A percentile compares a stretch with the other conserved stretches of the same genome.
Conservation (phyloP, 2,888 invertebrate genomes). For the Drosophila seclusa region DNA sequence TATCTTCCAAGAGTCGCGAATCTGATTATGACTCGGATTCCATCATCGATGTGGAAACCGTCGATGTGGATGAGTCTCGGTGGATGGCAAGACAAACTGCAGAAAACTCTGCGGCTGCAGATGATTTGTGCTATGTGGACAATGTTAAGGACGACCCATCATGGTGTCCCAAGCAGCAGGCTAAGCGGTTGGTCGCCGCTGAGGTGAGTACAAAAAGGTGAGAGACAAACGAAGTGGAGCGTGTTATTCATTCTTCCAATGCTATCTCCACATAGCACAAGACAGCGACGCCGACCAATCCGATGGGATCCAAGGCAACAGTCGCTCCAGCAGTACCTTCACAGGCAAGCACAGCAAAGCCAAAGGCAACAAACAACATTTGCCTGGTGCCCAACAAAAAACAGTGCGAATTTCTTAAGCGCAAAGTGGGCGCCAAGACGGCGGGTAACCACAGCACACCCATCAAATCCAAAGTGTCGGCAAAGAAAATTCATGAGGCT, state of each 20-base stretch:
- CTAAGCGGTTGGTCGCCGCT: constrained; percentile 49
- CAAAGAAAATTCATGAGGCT: constrained; percentile 52
- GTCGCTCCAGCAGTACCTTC: constrained; percentile 7
- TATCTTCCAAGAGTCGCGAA: constrained; percentile 52
- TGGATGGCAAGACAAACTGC: constrained; percentile 22
- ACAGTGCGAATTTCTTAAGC: constrained; percentile 79
- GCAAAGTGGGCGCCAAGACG: constrained; percentile 76
- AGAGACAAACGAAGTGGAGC: constrained; percentile 16
- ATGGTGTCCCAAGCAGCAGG: constrained; percentile 77
- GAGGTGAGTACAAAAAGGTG: constrained; percentile 69
- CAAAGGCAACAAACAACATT: constrained; percentile 68
- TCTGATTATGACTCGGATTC: constrained; percentile 83
- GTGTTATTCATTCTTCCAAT: constrained; percentile 48
- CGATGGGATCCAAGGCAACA: constrained; percentile 22
- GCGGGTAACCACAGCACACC: background rate
- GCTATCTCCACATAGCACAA: constrained; percentile 59
- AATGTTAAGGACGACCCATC: constrained; percentile 83
- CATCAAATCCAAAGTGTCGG: constrained; percentile 29
- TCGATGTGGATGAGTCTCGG: constrained; percentile 76
- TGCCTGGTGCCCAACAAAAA: constrained; percentile 81
- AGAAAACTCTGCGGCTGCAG: constrained; percentile 21
- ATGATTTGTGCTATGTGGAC: constrained; percentile 74
- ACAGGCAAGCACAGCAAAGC: constrained; percentile 37
- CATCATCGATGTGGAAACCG: constrained; percentile 84
- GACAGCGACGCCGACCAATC: constrained; percentile 6